phyloP scores from a whole-genome alignment of 2,113 vertebrate genomes.

The Motacilla tschutschensis region DNA sequence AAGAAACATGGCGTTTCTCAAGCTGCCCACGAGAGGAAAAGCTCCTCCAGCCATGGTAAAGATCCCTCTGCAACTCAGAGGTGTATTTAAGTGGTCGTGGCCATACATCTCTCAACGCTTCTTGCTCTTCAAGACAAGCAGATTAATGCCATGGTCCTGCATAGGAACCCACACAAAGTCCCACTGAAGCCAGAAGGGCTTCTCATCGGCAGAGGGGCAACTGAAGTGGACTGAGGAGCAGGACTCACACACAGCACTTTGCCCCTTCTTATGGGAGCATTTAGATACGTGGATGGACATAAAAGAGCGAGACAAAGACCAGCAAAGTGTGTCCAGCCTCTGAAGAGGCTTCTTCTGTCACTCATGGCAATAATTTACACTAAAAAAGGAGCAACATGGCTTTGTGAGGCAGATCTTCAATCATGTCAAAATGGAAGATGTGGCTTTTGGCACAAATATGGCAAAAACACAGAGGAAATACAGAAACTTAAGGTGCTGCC shows the following conservation, averaged over 20 bases:
- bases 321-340: neutral
- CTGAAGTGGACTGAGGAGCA: neutral
- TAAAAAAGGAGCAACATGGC: neutral
- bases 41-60: neutral
- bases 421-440: neutral
- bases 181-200: neutral
- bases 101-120: rapidly evolving
- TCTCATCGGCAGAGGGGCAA: neutral
- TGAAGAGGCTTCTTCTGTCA: neutral
- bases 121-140: neutral
- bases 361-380: neutral
- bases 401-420: neutral
- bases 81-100: neutral
- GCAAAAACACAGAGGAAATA: neutral
- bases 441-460: neutral
- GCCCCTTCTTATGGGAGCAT: rapidly evolving
- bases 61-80: neutral
- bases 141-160: rapidly evolving
- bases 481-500: neutral
- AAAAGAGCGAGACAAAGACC: neutral
- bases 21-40: neutral
- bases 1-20: neutral
- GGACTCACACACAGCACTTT: neutral
- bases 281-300: rapidly evolving
- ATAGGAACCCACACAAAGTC: neutral